A percentile compares a stretch with the other conserved stretches of the same genome.
Evolutionary conservation across 2,797 vertebrate genomes (phyloP).

Genomic region (Myotis pilosus): DNA sequence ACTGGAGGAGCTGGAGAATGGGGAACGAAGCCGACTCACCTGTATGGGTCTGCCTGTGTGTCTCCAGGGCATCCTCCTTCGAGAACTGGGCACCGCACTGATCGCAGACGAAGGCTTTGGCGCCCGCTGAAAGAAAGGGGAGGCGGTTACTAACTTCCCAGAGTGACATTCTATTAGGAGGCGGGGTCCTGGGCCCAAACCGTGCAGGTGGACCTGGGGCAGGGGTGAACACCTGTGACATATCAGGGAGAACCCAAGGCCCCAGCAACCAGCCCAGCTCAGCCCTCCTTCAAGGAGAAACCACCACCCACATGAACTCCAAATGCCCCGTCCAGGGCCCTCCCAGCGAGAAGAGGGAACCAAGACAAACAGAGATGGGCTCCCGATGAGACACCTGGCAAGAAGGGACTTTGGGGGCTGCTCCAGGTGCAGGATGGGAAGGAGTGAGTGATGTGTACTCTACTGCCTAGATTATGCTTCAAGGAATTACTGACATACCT

Average conservation of each 20-base stretch:
- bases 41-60: conserved; percentile 95
- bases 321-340: neutral
- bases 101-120: conserved; percentile 97
- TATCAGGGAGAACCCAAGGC: rapidly evolving
- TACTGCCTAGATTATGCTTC: neutral
- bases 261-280: neutral
- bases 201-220: rapidly evolving
- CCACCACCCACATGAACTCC: neutral
- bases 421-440: neutral
- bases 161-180: neutral
- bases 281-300: neutral
- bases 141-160: neutral
- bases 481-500: neutral
- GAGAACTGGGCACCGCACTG: conserved; percentile 98
- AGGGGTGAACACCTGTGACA: neutral
- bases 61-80: conserved; percentile 96
- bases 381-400: neutral
- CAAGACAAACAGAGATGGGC: neutral
- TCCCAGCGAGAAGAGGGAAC: neutral
- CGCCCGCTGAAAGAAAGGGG: conserved; percentile 87
- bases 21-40: conserved; percentile 84
- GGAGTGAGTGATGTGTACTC: neutral
- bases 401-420: neutral
- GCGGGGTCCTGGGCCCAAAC: neutral
- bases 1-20: neutral